These are phyloP conservation scores for Rhabdomys dilectus DNA, from an alignment of 2,113 vertebrate genomes.

Conservation along the genomic window DNA sequence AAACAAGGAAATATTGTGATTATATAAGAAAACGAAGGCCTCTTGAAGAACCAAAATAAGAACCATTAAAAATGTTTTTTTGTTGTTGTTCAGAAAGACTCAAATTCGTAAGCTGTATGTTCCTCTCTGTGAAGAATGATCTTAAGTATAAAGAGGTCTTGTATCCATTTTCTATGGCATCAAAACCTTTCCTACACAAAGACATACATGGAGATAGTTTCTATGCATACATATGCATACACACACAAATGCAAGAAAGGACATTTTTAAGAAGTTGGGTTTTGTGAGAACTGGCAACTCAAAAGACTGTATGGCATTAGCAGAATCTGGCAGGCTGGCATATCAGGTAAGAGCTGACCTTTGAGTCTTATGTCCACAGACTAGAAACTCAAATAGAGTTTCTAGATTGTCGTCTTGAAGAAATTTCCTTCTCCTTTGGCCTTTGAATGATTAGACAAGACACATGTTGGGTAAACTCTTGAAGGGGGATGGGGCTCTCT, in stretches of 20 bases:
- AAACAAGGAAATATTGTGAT: constrained; percentile 2
- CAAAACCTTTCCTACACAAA: neutral
- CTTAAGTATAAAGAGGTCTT: neutral
- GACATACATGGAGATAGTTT: neutral
- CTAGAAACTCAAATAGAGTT: neutral
- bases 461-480: neutral
- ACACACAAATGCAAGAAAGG: neutral
- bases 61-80: neutral
- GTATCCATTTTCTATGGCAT: neutral
- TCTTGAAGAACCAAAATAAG: neutral
- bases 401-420: neutral
- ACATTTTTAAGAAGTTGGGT: neutral
- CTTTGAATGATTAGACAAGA: neutral
- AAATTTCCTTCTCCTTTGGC: neutral
- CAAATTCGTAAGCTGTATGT: neutral
- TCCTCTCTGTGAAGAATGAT: neutral
- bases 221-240: neutral
- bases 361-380: neutral
- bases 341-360: neutral
- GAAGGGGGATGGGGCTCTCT: accelerated
- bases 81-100: constrained; percentile 23
- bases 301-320: neutral
- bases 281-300: neutral
- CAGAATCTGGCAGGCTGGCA: neutral
- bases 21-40: constrained; percentile 14